A percentile compares a stretch with the other conserved stretches of the same genome.
Evolutionary conservation across 2,888 invertebrate genomes (phyloP).

Genomic region (Scelioninae gen. 1): DNA sequence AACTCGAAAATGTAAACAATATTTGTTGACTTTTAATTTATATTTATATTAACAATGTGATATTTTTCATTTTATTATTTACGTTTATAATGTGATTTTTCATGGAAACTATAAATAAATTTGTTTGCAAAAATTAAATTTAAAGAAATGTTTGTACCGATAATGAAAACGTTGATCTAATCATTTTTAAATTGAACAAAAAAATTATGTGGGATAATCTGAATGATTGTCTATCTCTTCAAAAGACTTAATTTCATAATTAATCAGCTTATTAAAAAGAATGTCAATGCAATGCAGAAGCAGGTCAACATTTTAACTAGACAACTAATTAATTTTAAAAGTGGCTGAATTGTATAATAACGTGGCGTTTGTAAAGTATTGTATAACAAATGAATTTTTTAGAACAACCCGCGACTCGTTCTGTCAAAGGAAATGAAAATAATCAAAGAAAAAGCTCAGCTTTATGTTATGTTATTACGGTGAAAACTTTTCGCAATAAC

Average conservation of each 20-base stretch:
- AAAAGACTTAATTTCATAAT: not conserved
- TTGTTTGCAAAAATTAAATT: no score
- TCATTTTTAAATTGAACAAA: not conserved
- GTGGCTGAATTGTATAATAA: not conserved
- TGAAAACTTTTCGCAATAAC: not conserved
- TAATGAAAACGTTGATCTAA: constrained; percentile 1
- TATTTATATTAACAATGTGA: no score
- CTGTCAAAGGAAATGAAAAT: not conserved
- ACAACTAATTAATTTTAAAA: constrained; percentile 10
- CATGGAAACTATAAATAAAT: no score
- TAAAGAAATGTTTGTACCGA: no score
- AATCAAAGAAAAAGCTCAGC: not conserved
- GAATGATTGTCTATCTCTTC: constrained; percentile 2
- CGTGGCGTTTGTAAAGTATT: not conserved
- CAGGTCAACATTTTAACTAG: constrained; percentile 8
- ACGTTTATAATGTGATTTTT: no score
- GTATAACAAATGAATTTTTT: not conserved
- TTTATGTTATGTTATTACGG: not conserved
- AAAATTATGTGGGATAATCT: not conserved
- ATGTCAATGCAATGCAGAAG: not conserved
- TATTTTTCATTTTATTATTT: no score
- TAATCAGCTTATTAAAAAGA: not conserved
- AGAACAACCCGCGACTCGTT: not conserved
- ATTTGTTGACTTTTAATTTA: no score
- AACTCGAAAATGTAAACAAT: no score